These are phyloP conservation scores for Alentia gelatinosa DNA, from an alignment of 2,888 invertebrate genomes.

Conservation along the genomic window DNA sequence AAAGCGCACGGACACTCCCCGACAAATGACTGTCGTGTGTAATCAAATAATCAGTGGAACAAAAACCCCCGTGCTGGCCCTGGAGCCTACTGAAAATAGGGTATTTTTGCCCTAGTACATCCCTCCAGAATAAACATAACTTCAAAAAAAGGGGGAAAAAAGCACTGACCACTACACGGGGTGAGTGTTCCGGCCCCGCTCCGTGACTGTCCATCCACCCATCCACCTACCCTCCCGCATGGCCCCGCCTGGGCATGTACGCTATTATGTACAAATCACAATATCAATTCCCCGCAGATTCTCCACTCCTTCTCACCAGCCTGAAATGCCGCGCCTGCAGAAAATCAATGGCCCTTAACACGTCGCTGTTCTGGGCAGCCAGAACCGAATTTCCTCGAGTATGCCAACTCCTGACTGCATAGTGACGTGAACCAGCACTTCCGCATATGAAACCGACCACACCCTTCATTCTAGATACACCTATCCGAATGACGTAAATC, in stretches of 20 bases:
- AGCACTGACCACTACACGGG: too few species aligned
- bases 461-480: background rate
- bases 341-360: constrained; percentile 36
- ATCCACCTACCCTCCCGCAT: background rate
- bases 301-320: background rate
- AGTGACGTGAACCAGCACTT: background rate
- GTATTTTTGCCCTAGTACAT: too few species aligned
- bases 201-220: background rate
- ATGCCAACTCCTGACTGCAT: background rate
- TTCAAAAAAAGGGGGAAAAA: too few species aligned
- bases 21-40: too few species aligned
- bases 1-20: too few species aligned
- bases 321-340: background rate
- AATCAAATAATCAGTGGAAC: too few species aligned
- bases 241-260: background rate
- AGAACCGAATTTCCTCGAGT: background rate
- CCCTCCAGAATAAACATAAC: too few species aligned
- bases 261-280: constrained; percentile 39
- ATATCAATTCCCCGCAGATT: background rate
- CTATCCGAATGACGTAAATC: background rate
- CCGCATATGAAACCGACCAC: background rate
- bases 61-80: too few species aligned
- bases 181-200: too few species aligned
- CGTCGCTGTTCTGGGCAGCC: background rate
- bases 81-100: too few species aligned